Conservation (phyloP, 2,888 invertebrate species). For the Nycteola revayana region DNA sequence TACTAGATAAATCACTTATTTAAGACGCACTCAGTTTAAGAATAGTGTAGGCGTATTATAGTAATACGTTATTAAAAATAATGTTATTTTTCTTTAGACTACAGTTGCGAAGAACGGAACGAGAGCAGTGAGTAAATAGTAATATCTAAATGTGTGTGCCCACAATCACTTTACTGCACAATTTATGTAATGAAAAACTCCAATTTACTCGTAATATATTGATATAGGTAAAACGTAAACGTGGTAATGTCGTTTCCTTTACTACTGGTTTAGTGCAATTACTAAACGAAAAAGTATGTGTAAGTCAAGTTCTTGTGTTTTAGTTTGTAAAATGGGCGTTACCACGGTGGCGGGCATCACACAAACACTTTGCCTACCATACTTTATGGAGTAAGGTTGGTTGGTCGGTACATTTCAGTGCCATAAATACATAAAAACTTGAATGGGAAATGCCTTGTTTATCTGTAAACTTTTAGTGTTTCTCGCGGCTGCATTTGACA, state of each 20-base stretch:
- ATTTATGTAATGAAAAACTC: conserved; percentile 11
- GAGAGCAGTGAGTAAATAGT: conserved; percentile 70
- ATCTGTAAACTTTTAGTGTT: too few species aligned
- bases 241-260: conserved; percentile 15
- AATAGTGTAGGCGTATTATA: conserved; percentile 14
- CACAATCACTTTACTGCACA: conserved; percentile 36
- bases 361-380: conserved; percentile 72
- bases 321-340: conserved; percentile 80
- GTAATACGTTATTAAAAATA: conserved; percentile 31
- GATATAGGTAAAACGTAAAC: conserved; percentile 15
- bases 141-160: conserved; percentile 34
- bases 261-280: too few species aligned
- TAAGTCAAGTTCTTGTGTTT: conserved; percentile 52
- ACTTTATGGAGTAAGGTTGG: conserved; percentile 74
- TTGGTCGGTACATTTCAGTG: conserved; percentile 42
- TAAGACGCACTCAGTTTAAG: conserved; percentile 37
- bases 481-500: conserved; percentile 49
- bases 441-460: neutral
- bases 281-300: too few species aligned
- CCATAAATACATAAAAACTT: conserved; percentile 16
- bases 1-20: conserved; percentile 25
- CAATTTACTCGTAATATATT: conserved; percentile 18
- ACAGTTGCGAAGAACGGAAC: conserved; percentile 68
- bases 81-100: conserved; percentile 65
- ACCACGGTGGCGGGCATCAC: conserved; percentile 77